Percentiles rank a stretch among this genome's conserved stretches.
These are phyloP conservation scores for Athalia circularis DNA, from an alignment of 2,888 invertebrate species.

Conservation along the genomic window DNA sequence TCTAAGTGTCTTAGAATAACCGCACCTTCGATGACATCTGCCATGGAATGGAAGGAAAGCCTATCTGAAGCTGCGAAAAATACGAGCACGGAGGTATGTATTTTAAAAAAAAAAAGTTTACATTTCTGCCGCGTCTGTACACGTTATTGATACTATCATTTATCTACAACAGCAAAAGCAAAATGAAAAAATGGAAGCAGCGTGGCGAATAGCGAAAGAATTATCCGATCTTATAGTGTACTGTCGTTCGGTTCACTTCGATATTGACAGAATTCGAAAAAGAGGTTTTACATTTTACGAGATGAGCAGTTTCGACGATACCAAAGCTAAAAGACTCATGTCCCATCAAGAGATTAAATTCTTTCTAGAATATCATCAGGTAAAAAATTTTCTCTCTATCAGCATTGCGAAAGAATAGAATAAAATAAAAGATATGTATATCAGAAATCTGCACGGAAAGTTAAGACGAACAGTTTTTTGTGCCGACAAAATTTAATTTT, in stretches of 20 bases:
- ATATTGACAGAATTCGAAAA: conserved; percentile 81
- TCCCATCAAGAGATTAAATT: conserved; percentile 85
- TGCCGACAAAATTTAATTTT: background rate
- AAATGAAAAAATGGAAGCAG: conserved; percentile 91
- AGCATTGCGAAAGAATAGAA: background rate
- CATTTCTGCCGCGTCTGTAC: background rate
- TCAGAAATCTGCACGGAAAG: background rate
- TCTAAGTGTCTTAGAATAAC: conserved; percentile 89
- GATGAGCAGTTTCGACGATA: conserved; percentile 99
- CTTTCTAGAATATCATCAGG: conserved; percentile 87
- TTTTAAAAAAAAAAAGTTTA: background rate
- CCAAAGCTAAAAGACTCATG: conserved; percentile 94
- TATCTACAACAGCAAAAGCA: conserved; percentile 78
- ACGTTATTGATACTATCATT: background rate
- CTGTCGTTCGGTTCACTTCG: conserved; percentile 92
- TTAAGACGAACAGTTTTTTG: no score
- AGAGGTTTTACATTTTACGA: conserved; percentile 90
- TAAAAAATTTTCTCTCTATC: conserved; percentile 55
- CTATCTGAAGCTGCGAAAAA: conserved; percentile 91
- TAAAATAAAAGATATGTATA: background rate
- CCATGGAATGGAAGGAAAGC: conserved; percentile 91
- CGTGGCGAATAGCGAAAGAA: conserved; percentile 95
- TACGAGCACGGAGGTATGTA: conserved; percentile 81
- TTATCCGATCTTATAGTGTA: conserved; percentile 98
- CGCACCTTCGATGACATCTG: conserved; percentile 84